phyloP scores from a whole-genome alignment of 2,797 vertebrate species.

The Coregonus suidteri region DNA sequence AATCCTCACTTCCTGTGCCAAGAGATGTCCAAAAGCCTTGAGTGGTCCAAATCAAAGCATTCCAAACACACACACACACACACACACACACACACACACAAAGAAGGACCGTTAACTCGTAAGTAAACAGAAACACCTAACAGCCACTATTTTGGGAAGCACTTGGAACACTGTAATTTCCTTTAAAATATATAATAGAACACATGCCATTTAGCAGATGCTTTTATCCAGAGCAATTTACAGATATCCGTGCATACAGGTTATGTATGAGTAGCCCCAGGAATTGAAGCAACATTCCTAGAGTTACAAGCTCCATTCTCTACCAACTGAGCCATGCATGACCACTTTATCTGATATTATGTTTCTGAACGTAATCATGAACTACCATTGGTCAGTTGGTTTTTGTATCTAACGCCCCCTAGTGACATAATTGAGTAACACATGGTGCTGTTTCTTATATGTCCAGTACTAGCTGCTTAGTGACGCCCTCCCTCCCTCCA shows the following conservation, averaged over 20 bases:
- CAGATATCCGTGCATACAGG: too few species aligned
- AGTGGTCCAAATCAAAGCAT: conserved; percentile 75
- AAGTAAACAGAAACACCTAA: conserved; percentile 63
- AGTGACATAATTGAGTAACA: conserved; percentile 59
- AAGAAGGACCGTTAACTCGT: conserved; percentile 71
- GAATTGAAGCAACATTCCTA: too few species aligned
- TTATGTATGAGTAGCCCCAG: too few species aligned
- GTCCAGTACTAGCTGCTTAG: neutral
- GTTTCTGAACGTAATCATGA: conserved; percentile 7
- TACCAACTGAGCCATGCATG: too few species aligned
- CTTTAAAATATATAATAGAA: too few species aligned
- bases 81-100: conserved; percentile 20
- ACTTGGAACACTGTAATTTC: neutral
- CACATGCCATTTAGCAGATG: too few species aligned
- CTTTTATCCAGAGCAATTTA: too few species aligned
- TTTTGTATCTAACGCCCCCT: conserved; percentile 58
- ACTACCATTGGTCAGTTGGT: neutral
- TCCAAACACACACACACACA: conserved; percentile 58
- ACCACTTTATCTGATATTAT: neutral
- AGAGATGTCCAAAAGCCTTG: conserved; percentile 65
- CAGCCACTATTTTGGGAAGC: conserved; percentile 28
- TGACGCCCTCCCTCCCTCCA: neutral
- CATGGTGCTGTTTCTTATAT: conserved; percentile 1
- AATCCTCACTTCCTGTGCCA: conserved; percentile 70
- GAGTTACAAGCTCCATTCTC: too few species aligned